phyloP scores from a whole-genome alignment of 2,888 invertebrate genomes.

The Pollenia amentaria region DNA sequence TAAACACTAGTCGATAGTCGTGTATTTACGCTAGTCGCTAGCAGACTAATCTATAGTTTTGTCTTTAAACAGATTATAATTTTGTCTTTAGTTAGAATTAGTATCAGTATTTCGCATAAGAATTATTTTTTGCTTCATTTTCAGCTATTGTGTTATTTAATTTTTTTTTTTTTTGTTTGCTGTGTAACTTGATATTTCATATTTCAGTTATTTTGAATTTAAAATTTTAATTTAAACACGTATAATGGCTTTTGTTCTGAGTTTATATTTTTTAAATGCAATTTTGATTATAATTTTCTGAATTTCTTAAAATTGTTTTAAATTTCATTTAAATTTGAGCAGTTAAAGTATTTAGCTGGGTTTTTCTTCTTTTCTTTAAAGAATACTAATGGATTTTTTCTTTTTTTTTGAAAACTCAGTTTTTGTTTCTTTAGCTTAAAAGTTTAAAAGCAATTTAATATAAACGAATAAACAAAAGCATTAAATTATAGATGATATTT shows the following conservation, averaged over 20 bases:
- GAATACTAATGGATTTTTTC: background rate
- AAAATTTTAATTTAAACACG: background rate
- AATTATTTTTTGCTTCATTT: no score
- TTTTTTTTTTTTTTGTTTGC: no score
- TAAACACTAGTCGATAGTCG: no score
- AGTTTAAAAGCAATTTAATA: conserved; percentile 33
- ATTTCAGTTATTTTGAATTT: background rate
- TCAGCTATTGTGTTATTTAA: no score
- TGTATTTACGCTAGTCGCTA: no score
- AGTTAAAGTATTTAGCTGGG: no score
- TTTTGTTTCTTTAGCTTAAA: background rate
- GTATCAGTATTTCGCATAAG: no score
- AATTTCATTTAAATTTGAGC: background rate
- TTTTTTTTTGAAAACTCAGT: background rate
- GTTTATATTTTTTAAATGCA: background rate
- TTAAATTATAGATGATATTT: no score
- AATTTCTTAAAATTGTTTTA: background rate
- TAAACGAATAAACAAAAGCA: background rate
- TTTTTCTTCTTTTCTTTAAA: background rate
- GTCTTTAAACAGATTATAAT: no score
- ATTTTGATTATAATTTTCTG: background rate
- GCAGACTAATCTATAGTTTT: no score
- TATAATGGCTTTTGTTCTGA: background rate
- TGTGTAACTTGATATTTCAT: no score
- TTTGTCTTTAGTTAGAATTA: no score